phyloP scores from a whole-genome alignment of 2,888 invertebrate species.

The Penaeus monodon region DNA sequence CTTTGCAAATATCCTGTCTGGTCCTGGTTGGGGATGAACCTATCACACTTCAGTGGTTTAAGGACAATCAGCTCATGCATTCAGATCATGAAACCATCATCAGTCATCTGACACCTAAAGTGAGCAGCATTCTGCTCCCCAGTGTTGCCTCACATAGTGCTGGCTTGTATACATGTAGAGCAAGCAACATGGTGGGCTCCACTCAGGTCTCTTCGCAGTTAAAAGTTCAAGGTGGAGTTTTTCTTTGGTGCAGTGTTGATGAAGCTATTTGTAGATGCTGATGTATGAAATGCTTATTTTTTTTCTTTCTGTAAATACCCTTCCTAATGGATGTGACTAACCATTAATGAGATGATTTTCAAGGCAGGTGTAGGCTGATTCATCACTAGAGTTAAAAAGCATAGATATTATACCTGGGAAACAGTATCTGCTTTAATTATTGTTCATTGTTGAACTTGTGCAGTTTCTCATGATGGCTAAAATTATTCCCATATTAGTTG shows the following conservation, averaged over 20 bases:
- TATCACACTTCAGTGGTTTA: slow-evolving; percentile 70
- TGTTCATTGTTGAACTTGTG: too few species aligned
- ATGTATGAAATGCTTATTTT: too few species aligned
- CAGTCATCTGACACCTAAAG: slow-evolving; percentile 75
- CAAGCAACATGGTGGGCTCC: slow-evolving; percentile 60
- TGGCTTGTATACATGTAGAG: slow-evolving; percentile 63
- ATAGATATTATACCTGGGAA: too few species aligned
- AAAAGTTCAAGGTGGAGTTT: slow-evolving; percentile 64
- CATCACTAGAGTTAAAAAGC: too few species aligned
- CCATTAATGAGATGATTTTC: too few species aligned
- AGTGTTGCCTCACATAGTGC: slow-evolving; percentile 59
- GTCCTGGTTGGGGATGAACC: slow-evolving; percentile 70
- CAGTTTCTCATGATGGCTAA: not conserved
- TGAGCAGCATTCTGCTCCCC: slow-evolving; percentile 75
- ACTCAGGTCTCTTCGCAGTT: slow-evolving; percentile 53
- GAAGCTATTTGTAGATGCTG: too few species aligned
- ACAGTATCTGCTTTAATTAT: too few species aligned
- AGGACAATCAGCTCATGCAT: slow-evolving; percentile 66
- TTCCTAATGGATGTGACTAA: too few species aligned
- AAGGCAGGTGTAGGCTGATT: too few species aligned
- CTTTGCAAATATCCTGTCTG: slow-evolving; percentile 72
- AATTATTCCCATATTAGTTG: slow-evolving; percentile 35
- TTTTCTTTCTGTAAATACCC: too few species aligned
- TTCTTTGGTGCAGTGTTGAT: not conserved
- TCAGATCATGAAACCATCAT: slow-evolving; percentile 73